Evolutionary conservation across 1,140 invertebrate species (phyloP), one percentile per base, ranked within the genome.

Genomic region (Psilanteris sp.): DNA sequence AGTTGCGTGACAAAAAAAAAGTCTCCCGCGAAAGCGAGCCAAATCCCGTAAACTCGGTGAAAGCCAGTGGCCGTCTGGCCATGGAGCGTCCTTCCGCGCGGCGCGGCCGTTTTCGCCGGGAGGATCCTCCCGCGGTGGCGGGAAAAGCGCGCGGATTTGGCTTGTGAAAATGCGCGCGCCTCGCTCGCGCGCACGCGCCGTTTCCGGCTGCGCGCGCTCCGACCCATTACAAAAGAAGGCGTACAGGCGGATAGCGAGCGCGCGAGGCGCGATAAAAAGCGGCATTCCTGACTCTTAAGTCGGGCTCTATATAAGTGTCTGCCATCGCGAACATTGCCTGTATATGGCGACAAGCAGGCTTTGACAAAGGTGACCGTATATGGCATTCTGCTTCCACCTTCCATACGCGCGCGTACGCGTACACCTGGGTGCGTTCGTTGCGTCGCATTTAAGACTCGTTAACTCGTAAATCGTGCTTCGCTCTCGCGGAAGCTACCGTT

Each of bases 361-460:
- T 85, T 85, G 84, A 85, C 84, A 85, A 85, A 85, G 84, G 81
- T 85, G 82, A 83, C 83, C 83, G 82, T 85, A 85, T 85, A 85
- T 79, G 84, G 84, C 72, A 55, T 81, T 81, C 79, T 76, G 83
- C 81, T 85, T 85, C 84, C 82, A 84, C 81, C 83, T 83, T 85
- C 78, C 82, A 80, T 81, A 78, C 79, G 67, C 67, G 80, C 71
- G 79, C 73, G 52, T 66, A 64, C 52, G 67, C 79, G 77, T 78
- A 73, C 61, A 76, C 75, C 77, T 82, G 61, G 75, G 75, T 79
- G 72, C 70, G 67, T 72, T 73, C 70, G 67, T 66, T 70, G 70
- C 70, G 76, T 80, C 76, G 72, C 61, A 79, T 76, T 76, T 67
- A 77, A 77, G 72, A 74, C 77, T 75, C 71, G 77, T 79, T 78